phyloP scores from a whole-genome alignment of 1,140 invertebrate genomes.

The Saccostrea echinata region DNA sequence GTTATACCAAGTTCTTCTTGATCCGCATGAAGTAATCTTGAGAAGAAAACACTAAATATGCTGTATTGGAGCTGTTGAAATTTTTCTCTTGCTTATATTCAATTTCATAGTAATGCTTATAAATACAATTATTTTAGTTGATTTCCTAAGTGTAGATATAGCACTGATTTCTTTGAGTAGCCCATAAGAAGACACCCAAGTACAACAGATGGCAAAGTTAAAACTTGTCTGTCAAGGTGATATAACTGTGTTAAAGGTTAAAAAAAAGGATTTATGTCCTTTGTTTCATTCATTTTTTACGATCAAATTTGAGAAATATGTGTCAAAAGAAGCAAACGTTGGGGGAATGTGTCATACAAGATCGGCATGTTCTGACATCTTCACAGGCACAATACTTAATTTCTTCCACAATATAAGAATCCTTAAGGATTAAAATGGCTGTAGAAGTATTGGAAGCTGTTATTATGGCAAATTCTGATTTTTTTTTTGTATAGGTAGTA shows the following conservation, averaged over 20 bases:
- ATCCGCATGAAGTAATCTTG: background rate
- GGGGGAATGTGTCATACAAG: conserved; percentile 1
- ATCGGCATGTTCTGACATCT: background rate
- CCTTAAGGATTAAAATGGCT: background rate
- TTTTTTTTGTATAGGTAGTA: background rate
- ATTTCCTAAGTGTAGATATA: background rate
- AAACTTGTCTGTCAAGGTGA: background rate
- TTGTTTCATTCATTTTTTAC: background rate
- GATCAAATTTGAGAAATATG: conserved; percentile 23
- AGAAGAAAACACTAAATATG: background rate
- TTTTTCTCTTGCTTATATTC: background rate
- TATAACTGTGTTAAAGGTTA: background rate
- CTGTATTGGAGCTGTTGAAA: background rate
- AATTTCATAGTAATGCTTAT: background rate
- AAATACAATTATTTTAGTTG: background rate
- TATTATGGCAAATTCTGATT: background rate
- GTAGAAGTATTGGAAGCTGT: background rate
- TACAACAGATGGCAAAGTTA: background rate
- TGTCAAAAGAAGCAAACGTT: background rate
- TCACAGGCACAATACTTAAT: background rate
- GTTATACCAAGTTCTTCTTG: background rate
- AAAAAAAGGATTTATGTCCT: background rate
- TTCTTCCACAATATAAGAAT: background rate
- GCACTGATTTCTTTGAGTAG: background rate
- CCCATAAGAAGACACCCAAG: background rate